Evolutionary conservation across 2,797 vertebrate species (phyloP).

Genomic region (Sebastes hubbsi): DNA sequence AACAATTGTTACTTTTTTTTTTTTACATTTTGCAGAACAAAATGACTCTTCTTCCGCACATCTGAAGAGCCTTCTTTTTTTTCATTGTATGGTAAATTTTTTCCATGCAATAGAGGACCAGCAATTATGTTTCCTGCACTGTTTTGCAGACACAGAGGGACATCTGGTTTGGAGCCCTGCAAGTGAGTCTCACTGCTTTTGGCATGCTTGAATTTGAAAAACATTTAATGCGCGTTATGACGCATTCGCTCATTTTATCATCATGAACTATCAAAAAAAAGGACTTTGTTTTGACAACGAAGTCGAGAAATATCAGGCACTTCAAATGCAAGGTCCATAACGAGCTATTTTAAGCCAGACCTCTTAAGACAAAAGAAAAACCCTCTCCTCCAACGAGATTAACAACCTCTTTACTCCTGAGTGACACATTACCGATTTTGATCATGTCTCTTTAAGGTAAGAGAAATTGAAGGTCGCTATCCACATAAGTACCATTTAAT

Average conservation of each 20-base stretch:
- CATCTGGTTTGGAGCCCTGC: not conserved
- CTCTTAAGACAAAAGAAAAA: not conserved
- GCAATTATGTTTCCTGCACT: not conserved
- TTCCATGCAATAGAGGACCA: not conserved
- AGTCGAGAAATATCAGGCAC: not conserved
- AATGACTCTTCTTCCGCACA: not conserved
- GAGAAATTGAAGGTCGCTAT: conserved; percentile 49
- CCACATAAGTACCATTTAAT: conserved; percentile 61
- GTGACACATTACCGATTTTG: conserved; percentile 53
- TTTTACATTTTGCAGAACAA: not conserved
- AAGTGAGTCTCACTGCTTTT: not conserved
- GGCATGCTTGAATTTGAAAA: not conserved
- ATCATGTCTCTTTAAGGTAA: conserved; percentile 53
- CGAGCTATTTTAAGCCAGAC: conserved; percentile 18
- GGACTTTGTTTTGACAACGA: not conserved
- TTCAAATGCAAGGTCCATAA: conserved; percentile 15
- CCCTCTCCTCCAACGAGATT: conserved; percentile 9
- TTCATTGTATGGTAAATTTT: not conserved
- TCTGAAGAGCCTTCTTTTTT: not conserved
- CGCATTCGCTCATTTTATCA: not conserved
- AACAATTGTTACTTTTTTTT: not conserved
- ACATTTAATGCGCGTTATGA: not conserved
- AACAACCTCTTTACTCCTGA: conserved; percentile 36
- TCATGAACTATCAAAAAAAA: conserved; percentile 11
- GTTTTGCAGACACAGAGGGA: not conserved